Evolutionary conservation across 2,113 vertebrate species (phyloP).

Genomic region (Rostratula benghalensis): DNA sequence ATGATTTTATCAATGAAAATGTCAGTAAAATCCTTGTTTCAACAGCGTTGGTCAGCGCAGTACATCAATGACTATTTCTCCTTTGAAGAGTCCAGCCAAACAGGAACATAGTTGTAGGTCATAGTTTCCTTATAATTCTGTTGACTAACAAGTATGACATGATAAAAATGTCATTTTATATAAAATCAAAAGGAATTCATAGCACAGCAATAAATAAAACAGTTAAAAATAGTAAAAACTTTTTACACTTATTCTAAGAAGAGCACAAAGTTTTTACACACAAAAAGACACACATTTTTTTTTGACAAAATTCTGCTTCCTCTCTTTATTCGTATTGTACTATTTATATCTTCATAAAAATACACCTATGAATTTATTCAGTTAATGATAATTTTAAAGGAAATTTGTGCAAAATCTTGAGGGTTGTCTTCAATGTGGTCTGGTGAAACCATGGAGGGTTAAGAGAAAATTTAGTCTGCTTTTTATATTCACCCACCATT

Average conservation of each 20-base stretch:
- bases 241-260: not conserved
- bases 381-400: not conserved
- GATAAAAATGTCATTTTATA: not conserved
- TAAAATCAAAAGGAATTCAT: not conserved
- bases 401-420: not conserved
- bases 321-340: not conserved
- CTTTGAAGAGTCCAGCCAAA: not conserved
- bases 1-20: not conserved
- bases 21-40: not conserved
- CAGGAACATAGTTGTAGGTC: not conserved
- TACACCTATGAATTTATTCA: not conserved
- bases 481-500: not conserved
- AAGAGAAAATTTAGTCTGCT: not conserved
- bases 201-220: not conserved
- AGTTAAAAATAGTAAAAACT: not conserved
- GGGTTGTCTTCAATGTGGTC: not conserved
- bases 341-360: not conserved
- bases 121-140: not conserved
- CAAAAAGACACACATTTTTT: not conserved
- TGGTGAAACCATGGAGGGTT: not conserved
- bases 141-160: not conserved
- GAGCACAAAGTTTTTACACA: not conserved
- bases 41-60: rapidly evolving
- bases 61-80: not conserved
- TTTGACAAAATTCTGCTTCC: not conserved